These are phyloP conservation scores for Troglohyphantes excavatus DNA, from an alignment of 2,888 invertebrate genomes.

Conservation along the genomic window DNA sequence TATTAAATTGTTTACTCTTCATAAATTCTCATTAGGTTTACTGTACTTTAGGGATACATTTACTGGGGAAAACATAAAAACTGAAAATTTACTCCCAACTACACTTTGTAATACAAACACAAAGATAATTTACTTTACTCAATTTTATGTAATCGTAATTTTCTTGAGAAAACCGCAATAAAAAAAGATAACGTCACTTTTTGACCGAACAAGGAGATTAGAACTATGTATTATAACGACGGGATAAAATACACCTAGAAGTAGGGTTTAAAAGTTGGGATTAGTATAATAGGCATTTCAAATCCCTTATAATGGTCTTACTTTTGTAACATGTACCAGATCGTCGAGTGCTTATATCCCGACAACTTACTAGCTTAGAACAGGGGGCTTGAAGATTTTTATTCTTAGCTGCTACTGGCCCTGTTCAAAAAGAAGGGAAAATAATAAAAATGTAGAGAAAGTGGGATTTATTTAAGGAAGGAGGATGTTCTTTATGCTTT, in stretches of 20 bases:
- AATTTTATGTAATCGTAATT: too few relatives aligned
- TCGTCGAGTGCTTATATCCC: neutral
- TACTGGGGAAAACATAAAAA: too few relatives aligned
- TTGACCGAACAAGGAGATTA: neutral
- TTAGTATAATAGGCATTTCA: constrained; percentile 4
- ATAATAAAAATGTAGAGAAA: too few relatives aligned
- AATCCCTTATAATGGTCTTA: constrained; percentile 43
- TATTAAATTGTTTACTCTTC: too few relatives aligned
- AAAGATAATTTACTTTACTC: too few relatives aligned
- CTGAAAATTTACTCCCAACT: too few relatives aligned
- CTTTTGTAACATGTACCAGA: neutral
- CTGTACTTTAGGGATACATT: too few relatives aligned
- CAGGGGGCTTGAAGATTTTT: neutral
- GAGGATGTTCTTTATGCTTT: too few relatives aligned
- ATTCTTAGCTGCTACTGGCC: neutral
- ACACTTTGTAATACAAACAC: too few relatives aligned
- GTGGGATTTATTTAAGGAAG: too few relatives aligned
- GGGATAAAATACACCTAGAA: neutral
- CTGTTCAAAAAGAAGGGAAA: neutral
- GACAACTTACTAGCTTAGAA: constrained; percentile 7
- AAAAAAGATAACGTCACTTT: neutral
- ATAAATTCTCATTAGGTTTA: too few relatives aligned
- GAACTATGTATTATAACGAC: neutral
- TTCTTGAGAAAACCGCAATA: too few relatives aligned
- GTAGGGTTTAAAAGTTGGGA: constrained; percentile 15